These are phyloP conservation scores for Sebastes taczanowskii DNA, from an alignment of 2,797 vertebrate genomes.

Conservation along the genomic window DNA sequence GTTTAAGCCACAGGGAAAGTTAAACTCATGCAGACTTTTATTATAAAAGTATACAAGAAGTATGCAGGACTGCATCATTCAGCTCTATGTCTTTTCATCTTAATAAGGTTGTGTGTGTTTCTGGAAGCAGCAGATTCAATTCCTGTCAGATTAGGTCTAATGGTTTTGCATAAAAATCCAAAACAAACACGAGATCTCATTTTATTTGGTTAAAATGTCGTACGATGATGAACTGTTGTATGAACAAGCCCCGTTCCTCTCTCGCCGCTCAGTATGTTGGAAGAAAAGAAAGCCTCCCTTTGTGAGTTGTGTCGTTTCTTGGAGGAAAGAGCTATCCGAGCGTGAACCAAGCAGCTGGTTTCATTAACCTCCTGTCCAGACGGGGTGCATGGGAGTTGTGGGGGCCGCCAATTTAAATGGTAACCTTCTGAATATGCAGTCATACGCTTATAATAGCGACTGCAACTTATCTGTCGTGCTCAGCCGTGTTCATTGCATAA, in stretches of 20 bases:
- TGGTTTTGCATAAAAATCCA: neutral
- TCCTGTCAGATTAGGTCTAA: neutral
- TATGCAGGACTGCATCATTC: neutral
- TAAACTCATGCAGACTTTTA: neutral
- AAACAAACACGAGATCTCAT: conserved; percentile 14
- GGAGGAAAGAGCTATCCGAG: conserved; percentile 69
- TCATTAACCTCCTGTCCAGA: conserved; percentile 86
- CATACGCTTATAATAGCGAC: conserved; percentile 56
- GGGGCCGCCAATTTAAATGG: conserved; percentile 69
- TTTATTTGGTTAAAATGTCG: conserved; percentile 10
- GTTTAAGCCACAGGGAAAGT: conserved; percentile 16
- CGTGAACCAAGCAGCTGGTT: conserved; percentile 84
- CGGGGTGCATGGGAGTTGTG: conserved; percentile 62
- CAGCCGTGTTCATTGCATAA: conserved; percentile 16
- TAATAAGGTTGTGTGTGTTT: neutral
- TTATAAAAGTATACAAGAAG: neutral
- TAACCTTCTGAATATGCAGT: conserved; percentile 82
- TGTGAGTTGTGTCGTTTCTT: conserved; percentile 70
- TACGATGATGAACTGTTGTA: conserved; percentile 6
- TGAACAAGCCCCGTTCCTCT: conserved; percentile 26
- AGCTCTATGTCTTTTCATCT: neutral
- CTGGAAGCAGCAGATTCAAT: neutral
- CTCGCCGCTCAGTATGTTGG: conserved; percentile 25
- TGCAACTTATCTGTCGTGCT: conserved; percentile 42
- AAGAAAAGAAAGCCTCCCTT: conserved; percentile 64